Evolutionary conservation across 1,140 invertebrate species (phyloP), one percentile per base, ranked within the genome.

Genomic region (Teleopsis dalmanni): DNA sequence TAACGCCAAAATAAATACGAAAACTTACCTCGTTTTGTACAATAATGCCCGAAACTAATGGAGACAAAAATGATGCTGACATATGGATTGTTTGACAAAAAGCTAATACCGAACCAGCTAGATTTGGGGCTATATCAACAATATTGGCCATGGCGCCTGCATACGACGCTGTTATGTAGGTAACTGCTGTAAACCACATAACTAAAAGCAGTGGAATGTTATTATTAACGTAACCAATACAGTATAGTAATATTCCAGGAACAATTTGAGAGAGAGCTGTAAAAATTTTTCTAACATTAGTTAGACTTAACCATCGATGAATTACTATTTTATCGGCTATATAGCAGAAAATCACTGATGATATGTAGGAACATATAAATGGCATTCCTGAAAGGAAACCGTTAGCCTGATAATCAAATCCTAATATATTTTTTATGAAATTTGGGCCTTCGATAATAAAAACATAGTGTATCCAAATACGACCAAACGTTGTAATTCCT

Each of bases 51-150:
- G 78, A 77, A 37, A 75, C 78, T 45, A 83, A 59, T 0, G 82
- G 82, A 27, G 81, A 83, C 8, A 85, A 56, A 56, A 84, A 85
- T 62, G 81, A 83, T 18, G 83, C 83, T 26, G 78, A 77, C 82
- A 85, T 85, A 60, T 85, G 83, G 55, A 85, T 83, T 34, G 83
- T 85, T 72, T 85, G 83, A 54, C 81, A 81, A 65, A 85, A 85
- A 9, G 82, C 82, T 53, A 85, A 62, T 50, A 84, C 80, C 25
- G 82, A 82, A 29, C 81, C 82, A 48, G 82, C 82, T 57, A 83
- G 79, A 71, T 84, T 85, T 31, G 83, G 82, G 7, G 81, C 81
- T 44, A 85, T 81, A 56, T 85, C 83, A 14, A 85, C 82, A 53
- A 85, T 80, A 57, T 79, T 84, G 1, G 82, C 82, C 83, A 85